These are phyloP conservation scores for Semnornis frantzii DNA, from an alignment of 2,113 vertebrate species.

Conservation along the genomic window DNA sequence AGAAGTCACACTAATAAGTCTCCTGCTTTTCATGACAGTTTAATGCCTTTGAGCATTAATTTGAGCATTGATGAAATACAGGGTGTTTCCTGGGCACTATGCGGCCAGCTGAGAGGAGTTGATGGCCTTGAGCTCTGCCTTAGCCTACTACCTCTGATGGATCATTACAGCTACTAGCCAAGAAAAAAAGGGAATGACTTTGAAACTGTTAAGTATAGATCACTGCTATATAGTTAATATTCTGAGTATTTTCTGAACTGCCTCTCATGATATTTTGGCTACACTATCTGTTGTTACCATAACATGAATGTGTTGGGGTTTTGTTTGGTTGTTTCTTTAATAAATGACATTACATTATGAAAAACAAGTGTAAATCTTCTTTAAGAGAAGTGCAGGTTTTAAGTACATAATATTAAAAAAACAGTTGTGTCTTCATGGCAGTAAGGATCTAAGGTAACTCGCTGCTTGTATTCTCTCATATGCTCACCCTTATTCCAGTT, in stretches of 20 bases:
- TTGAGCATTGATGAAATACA: constrained; percentile 20
- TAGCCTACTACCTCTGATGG: not conserved
- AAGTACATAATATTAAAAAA: not conserved
- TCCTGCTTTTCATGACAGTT: not conserved
- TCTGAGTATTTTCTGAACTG: not conserved
- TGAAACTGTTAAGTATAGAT: not conserved
- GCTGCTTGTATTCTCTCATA: not conserved
- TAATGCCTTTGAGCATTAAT: not conserved
- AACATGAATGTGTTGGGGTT: not conserved
- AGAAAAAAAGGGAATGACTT: not conserved
- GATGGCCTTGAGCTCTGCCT: constrained; percentile 9
- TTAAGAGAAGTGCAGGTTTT: not conserved
- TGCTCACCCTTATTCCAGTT: not conserved
- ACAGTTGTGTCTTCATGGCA: not conserved
- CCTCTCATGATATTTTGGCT: not conserved
- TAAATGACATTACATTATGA: not conserved
- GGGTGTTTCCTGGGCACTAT: constrained; percentile 8
- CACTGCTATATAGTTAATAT: not conserved
- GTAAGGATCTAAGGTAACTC: not conserved
- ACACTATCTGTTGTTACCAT: not conserved
- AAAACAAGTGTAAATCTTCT: not conserved
- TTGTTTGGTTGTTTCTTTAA: not conserved
- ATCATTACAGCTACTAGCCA: not conserved
- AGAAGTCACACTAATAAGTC: not conserved
- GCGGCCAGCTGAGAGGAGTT: not conserved